Evolutionary conservation across 2,797 vertebrate genomes (phyloP).

Genomic region (Carduelis carduelis): DNA sequence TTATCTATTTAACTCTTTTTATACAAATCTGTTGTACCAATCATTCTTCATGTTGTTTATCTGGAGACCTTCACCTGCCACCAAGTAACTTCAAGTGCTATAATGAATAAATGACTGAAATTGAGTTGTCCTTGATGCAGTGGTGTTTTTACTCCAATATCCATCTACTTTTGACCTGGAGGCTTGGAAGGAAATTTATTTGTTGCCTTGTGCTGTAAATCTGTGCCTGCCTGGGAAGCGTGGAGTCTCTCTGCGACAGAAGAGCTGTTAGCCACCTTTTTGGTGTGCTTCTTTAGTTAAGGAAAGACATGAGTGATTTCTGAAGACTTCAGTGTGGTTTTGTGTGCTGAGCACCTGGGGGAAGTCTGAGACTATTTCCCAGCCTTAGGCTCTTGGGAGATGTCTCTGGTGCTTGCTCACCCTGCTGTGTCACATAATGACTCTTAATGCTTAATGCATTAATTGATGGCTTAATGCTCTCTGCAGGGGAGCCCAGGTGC

Average conservation of each 20-base stretch:
- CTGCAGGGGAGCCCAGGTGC: rapidly evolving
- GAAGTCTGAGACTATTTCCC: not conserved
- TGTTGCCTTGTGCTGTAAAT: not conserved
- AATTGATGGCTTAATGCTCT: not conserved
- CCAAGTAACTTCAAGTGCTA: not conserved
- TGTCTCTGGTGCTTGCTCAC: not conserved
- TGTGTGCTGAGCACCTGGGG: not conserved
- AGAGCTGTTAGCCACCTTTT: not conserved
- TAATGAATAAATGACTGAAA: slow-evolving; percentile 23
- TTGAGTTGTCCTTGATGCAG: not conserved
- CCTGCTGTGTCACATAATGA: not conserved
- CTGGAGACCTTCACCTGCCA: not conserved
- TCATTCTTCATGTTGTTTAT: not conserved
- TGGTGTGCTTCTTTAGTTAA: not conserved
- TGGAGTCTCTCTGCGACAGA: not conserved
- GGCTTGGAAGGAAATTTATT: not conserved
- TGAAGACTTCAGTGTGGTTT: not conserved
- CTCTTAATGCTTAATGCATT: no score
- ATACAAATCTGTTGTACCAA: not conserved
- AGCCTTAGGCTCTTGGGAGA: not conserved
- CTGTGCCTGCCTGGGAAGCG: rapidly evolving
- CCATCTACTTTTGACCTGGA: not conserved
- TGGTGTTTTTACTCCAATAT: not conserved
- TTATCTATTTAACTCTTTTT: slow-evolving; percentile 28
- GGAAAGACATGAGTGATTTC: not conserved